Evolutionary conservation across 2,888 invertebrate genomes (phyloP).

Genomic region (Latrodectus hesperus): DNA sequence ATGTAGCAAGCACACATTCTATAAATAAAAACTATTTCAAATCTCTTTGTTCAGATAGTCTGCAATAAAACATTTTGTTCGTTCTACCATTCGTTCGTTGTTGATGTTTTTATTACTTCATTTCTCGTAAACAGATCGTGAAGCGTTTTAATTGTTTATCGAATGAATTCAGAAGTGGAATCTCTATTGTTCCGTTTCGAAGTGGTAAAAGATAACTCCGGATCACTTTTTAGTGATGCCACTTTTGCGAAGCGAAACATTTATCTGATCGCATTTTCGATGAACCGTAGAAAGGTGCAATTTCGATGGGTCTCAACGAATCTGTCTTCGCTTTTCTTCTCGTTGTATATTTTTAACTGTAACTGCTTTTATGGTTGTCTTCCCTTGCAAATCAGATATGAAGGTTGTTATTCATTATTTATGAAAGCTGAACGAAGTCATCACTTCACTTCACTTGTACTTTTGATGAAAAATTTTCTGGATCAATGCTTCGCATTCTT

Average conservation of each 20-base stretch:
- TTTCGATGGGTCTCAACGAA: background rate
- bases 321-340: constrained; percentile 18
- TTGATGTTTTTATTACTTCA: too few relatives aligned
- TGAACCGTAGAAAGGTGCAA: constrained; percentile 33
- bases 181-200: constrained; percentile 39
- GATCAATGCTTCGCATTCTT: too few relatives aligned
- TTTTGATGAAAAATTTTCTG: too few relatives aligned
- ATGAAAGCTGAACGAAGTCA: background rate
- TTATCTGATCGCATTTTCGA: constrained; percentile 34
- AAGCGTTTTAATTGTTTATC: constrained; percentile 45
- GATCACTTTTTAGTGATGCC: constrained; percentile 14
- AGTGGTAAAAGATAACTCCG: constrained; percentile 27
- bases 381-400: background rate
- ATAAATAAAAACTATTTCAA: constrained; percentile 13
- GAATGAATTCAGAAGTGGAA: background rate
- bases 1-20: constrained; percentile 13
- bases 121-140: constrained; percentile 40
- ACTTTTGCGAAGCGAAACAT: constrained; percentile 32
- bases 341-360: background rate
- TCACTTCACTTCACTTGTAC: too few relatives aligned
- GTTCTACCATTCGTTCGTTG: background rate
- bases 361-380: background rate
- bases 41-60: too few relatives aligned
- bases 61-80: background rate
- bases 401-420: background rate